These are phyloP conservation scores for Monopis laevigella DNA, from an alignment of 2,888 invertebrate genomes.

Conservation along the genomic window DNA sequence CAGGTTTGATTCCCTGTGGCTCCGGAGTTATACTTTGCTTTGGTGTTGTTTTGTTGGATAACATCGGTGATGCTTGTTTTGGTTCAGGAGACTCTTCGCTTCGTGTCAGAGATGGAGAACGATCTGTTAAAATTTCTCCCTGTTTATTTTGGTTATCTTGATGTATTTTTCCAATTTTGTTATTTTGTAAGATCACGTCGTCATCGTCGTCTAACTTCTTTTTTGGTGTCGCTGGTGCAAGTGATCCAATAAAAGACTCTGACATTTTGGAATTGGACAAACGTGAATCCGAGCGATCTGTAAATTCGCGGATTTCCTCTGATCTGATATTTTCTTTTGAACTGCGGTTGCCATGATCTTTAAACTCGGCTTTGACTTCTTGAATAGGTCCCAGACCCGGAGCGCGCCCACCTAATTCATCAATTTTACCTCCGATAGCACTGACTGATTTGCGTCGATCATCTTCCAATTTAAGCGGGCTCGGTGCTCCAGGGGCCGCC, in stretches of 20 bases:
- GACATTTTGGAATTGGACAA: slow-evolving; percentile 56
- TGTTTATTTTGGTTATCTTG: slow-evolving; percentile 31
- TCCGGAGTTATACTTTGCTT: slow-evolving; percentile 36
- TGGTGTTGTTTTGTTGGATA: slow-evolving; percentile 29
- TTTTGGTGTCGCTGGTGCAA: slow-evolving; percentile 40
- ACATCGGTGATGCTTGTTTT: slow-evolving; percentile 29
- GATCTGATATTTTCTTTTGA: slow-evolving; percentile 52
- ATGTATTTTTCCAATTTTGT: slow-evolving; percentile 26
- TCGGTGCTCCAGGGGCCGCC: slow-evolving; percentile 55
- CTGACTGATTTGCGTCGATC: slow-evolving; percentile 61
- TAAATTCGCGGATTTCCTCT: slow-evolving; percentile 38
- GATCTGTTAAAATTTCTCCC: slow-evolving; percentile 47
- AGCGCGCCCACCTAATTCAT: slow-evolving; percentile 43
- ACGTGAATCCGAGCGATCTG: slow-evolving; percentile 55
- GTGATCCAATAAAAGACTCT: slow-evolving; percentile 54
- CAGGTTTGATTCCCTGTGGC: slow-evolving; percentile 46
- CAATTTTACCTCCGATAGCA: slow-evolving; percentile 49
- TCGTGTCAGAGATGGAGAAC: slow-evolving; percentile 56
- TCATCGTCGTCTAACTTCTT: slow-evolving; percentile 54
- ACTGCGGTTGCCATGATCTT: slow-evolving; percentile 43
- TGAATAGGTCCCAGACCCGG: slow-evolving; percentile 56
- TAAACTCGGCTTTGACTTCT: slow-evolving; percentile 50
- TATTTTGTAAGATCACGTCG: slow-evolving; percentile 50
- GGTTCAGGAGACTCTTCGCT: slow-evolving; percentile 62
- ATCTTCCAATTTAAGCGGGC: slow-evolving; percentile 52